These are phyloP conservation scores for Petrolisthes cinctipes DNA, from an alignment of 2,888 invertebrate genomes.

Conservation along the genomic window DNA sequence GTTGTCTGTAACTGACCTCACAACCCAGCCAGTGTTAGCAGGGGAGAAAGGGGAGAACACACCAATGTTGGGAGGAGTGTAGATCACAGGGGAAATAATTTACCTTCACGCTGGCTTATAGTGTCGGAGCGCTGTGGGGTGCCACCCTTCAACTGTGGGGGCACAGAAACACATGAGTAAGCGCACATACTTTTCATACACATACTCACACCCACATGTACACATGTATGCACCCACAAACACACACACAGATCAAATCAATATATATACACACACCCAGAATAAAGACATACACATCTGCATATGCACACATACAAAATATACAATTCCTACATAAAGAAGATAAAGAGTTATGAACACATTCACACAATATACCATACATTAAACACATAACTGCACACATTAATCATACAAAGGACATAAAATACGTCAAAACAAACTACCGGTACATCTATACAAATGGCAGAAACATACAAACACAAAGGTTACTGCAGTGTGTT, in stretches of 20 bases:
- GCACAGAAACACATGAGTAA: constrained; percentile 47
- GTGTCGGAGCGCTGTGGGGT: not conserved
- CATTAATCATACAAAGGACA: not conserved
- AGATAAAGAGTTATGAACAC: not conserved
- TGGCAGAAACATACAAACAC: not conserved
- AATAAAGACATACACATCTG: not conserved
- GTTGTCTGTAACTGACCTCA: no score
- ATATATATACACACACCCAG: not conserved
- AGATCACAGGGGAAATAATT: constrained; percentile 10
- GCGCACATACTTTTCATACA: not conserved
- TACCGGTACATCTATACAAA: no score
- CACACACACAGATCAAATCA: not conserved
- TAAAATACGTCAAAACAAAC: no score
- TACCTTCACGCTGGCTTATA: constrained; percentile 44
- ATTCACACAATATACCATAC: constrained; percentile 27
- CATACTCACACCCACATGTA: not conserved
- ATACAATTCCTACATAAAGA: no score
- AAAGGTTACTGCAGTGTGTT: not conserved
- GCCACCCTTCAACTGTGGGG: constrained; percentile 57
- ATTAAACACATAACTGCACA: constrained; percentile 1
- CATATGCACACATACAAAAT: not conserved
- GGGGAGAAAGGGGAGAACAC: not conserved
- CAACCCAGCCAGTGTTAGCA: no score
- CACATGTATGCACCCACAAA: not conserved
- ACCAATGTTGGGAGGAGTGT: not conserved